Evolutionary conservation across 2,888 invertebrate species (phyloP).

Genomic region (Andrena marginata): DNA sequence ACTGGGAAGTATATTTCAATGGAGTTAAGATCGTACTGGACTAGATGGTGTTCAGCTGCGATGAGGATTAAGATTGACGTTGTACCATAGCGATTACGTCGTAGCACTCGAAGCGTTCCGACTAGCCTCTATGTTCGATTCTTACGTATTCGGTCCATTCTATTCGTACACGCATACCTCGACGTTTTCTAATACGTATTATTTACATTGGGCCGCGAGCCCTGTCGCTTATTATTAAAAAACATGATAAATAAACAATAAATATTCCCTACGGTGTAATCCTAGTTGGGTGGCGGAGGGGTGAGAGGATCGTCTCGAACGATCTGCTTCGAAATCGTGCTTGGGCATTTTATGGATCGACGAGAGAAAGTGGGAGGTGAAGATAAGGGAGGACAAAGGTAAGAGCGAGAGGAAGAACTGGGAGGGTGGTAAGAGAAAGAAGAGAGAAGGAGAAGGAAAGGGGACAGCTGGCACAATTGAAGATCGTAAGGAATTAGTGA

Average conservation of each 20-base stretch:
- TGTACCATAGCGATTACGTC: constrained; percentile 18
- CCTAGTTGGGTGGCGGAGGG: neutral
- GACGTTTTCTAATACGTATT: constrained; percentile 38
- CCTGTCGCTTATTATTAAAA: constrained; percentile 38
- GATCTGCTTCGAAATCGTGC: neutral
- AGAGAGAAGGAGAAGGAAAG: neutral
- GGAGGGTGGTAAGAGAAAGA: neutral
- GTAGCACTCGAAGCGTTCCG: constrained; percentile 63
- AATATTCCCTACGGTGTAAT: constrained; percentile 46
- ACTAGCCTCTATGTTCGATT: constrained; percentile 79
- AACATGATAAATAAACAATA: constrained; percentile 68
- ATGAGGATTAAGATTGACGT: constrained; percentile 20
- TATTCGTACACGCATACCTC: constrained; percentile 43
- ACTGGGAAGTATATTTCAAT: constrained; percentile 33
- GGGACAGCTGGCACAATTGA: neutral
- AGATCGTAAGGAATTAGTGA: constrained; percentile 63
- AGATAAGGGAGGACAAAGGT: neutral
- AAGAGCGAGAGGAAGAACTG: neutral
- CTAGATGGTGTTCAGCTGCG: constrained; percentile 63
- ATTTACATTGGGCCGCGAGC: constrained; percentile 59
- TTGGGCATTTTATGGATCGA: neutral
- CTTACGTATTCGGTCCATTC: constrained; percentile 50
- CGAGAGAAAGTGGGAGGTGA: neutral
- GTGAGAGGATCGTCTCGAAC: neutral
- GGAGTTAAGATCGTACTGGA: constrained; percentile 60